phyloP scores from a whole-genome alignment of 2,113 vertebrate species.

The Gavia stellata region DNA sequence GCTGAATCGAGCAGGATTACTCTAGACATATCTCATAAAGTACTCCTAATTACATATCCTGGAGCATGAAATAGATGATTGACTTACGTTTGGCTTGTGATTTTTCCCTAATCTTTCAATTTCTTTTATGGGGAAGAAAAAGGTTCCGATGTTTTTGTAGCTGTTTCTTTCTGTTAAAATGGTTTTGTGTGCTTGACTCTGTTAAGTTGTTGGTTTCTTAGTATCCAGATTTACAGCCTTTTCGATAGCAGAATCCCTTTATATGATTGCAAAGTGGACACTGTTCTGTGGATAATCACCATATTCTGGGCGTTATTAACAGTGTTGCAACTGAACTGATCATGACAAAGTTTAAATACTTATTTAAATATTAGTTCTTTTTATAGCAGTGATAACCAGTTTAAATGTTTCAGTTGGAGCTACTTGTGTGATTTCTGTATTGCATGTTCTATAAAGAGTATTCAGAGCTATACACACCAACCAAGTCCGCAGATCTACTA shows the following conservation, averaged over 20 bases:
- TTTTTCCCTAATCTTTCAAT: not conserved
- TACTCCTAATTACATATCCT: not conserved
- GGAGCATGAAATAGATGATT: not conserved
- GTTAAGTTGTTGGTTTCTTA: not conserved
- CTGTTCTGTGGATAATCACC: not conserved
- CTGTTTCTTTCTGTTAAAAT: not conserved
- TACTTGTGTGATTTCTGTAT: not conserved
- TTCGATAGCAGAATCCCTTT: not conserved
- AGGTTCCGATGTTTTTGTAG: not conserved
- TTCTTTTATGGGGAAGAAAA: not conserved
- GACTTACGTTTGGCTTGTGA: not conserved
- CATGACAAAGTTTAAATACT: not conserved
- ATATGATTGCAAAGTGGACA: not conserved
- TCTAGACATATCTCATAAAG: not conserved
- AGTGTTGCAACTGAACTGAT: not conserved
- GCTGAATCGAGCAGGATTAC: not conserved
- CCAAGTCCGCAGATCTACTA: not conserved
- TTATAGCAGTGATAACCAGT: not conserved
- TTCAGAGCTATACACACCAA: not conserved
- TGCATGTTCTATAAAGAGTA: not conserved
- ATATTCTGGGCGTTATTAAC: not conserved
- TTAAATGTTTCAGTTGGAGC: not conserved
- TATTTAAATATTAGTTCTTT: not conserved
- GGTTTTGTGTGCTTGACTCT: not conserved
- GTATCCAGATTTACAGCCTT: not conserved